These are phyloP conservation scores for Trachelipus rathkii DNA, from an alignment of 1,140 invertebrate genomes.

Conservation along the genomic window DNA sequence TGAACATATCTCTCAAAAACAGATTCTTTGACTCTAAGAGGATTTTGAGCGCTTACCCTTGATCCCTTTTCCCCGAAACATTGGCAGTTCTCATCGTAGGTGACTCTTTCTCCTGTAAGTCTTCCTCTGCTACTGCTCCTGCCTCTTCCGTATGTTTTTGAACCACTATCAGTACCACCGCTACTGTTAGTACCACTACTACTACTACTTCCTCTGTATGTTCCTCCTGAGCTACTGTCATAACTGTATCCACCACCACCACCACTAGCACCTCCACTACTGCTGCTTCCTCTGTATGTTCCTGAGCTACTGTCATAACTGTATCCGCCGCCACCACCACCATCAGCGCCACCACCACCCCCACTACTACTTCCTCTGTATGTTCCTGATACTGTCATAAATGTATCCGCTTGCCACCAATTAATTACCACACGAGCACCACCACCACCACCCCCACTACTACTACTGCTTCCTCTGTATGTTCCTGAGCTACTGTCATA, in stretches of 20 bases:
- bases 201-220: constrained; percentile 18
- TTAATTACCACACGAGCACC: constrained; percentile 18
- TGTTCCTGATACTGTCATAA: constrained; percentile 24
- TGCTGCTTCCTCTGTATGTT: constrained; percentile 19
- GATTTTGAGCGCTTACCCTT: constrained; percentile 58
- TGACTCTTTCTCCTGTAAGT: constrained; percentile 48
- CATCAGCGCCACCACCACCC: neutral
- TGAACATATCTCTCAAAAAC: neutral
- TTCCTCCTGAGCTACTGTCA: neutral
- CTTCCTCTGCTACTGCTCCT: neutral
- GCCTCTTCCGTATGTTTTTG: constrained; percentile 12
- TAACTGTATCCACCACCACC: neutral
- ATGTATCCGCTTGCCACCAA: neutral
- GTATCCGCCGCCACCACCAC: constrained; percentile 17
- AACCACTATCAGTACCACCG: constrained; percentile 12
- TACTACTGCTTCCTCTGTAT: neutral
- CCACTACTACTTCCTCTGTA: constrained; percentile 8
- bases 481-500: constrained; percentile 12
- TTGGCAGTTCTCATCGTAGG: constrained; percentile 63
- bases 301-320: neutral
- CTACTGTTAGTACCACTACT: constrained; percentile 1
- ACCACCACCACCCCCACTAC: neutral
- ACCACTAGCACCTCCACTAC: constrained; percentile 49
- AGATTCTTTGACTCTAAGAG: neutral
- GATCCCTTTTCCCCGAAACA: constrained; percentile 91